Evolutionary conservation across 2,888 invertebrate genomes (phyloP).

Genomic region (Watsonalla binaria): DNA sequence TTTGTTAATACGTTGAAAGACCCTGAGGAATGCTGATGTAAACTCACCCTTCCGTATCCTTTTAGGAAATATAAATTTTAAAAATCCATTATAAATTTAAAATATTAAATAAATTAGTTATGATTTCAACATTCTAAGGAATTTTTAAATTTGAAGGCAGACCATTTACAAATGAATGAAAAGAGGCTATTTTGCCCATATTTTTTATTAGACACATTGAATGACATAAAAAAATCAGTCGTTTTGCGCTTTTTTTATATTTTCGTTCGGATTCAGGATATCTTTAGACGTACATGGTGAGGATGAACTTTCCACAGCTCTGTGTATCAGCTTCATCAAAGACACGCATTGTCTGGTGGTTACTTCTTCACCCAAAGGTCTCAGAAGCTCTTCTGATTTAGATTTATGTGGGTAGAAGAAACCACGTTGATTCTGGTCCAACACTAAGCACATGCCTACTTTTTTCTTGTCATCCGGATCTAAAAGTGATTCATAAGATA

Average conservation of each 20-base stretch:
- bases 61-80: no score
- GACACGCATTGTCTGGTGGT: background rate
- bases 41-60: conserved; percentile 22
- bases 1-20: conserved; percentile 4
- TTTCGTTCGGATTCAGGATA: background rate
- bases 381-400: conserved; percentile 9
- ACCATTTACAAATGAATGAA: no score
- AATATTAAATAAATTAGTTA: no score
- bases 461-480: conserved; percentile 10
- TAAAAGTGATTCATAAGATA: conserved; percentile 14
- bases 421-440: conserved; percentile 12
- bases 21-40: conserved; percentile 3
- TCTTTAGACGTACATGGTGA: background rate
- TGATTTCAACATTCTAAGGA: no score
- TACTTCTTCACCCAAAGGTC: background rate
- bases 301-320: background rate
- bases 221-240: no score
- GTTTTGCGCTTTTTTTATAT: background rate
- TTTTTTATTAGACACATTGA: no score
- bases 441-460: conserved; percentile 13
- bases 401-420: conserved; percentile 10
- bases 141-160: no score
- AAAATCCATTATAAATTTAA: no score
- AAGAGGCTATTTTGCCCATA: no score
- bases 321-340: background rate